These are phyloP conservation scores for Meiosimyza platycephala DNA, from an alignment of 2,888 invertebrate genomes.

Conservation along the genomic window DNA sequence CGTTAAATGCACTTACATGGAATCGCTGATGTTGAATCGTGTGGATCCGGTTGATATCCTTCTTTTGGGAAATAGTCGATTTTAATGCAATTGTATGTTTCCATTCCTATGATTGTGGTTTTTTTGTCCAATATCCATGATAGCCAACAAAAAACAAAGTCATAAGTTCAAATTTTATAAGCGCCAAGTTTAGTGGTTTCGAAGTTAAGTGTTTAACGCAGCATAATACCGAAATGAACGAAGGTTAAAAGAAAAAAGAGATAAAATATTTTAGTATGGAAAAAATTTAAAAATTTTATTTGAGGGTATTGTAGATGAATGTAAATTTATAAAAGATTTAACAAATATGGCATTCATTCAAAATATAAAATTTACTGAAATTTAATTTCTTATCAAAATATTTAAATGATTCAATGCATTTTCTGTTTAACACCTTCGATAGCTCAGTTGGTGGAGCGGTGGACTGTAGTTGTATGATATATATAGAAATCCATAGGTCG, in stretches of 20 bases:
- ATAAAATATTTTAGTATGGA: no score
- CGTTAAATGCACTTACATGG: slow-evolving; percentile 79
- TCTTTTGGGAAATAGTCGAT: slow-evolving; percentile 91
- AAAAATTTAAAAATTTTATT: no score
- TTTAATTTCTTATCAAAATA: no score
- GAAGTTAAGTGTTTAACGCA: neutral
- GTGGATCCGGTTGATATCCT: slow-evolving; percentile 87
- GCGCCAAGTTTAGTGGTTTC: neutral
- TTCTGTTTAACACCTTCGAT: slow-evolving; percentile 46
- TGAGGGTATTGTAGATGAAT: no score
- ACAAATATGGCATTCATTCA: no score
- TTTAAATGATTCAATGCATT: no score
- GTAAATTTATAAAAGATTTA: no score
- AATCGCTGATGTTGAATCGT: slow-evolving; percentile 92
- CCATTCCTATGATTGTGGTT: slow-evolving; percentile 53
- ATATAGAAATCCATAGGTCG: slow-evolving; percentile 58
- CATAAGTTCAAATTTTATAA: slow-evolving; percentile 26
- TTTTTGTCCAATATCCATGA: slow-evolving; percentile 41
- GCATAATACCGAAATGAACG: no score
- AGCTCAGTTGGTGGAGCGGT: slow-evolving; percentile 57
- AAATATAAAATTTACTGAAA: no score
- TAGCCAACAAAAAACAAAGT: slow-evolving; percentile 39
- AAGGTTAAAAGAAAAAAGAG: no score
- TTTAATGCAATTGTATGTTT: slow-evolving; percentile 73
- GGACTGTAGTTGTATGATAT: slow-evolving; percentile 50